These are phyloP conservation scores for Zosterops hypoxanthus DNA, from an alignment of 2,113 vertebrate species.

Conservation along the genomic window DNA sequence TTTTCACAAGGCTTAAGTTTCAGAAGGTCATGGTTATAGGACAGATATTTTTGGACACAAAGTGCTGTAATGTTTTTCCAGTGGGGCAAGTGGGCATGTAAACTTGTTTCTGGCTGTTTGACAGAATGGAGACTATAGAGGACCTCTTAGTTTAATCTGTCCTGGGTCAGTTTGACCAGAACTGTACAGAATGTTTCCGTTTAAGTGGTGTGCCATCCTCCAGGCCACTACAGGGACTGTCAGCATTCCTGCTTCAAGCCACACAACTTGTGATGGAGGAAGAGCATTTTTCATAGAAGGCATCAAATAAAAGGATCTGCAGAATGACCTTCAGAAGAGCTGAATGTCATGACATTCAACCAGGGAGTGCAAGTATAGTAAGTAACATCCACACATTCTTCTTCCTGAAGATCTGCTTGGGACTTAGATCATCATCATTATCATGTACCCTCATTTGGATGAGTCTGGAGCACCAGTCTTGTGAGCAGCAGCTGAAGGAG, in stretches of 20 bases:
- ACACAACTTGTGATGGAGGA: not conserved
- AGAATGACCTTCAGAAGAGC: not conserved
- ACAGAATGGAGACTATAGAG: not conserved
- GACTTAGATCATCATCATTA: too few species aligned
- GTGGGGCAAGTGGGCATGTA: not conserved
- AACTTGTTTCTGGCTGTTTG: not conserved
- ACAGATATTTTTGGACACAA: not conserved
- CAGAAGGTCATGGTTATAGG: not conserved
- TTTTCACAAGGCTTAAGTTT: not conserved
- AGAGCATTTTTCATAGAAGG: not conserved
- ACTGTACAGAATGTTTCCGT: not conserved
- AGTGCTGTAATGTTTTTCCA: not conserved
- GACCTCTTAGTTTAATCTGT: not conserved
- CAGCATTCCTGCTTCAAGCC: not conserved
- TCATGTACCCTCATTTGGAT: not conserved
- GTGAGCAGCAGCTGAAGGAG: not conserved
- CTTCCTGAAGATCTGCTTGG: not conserved
- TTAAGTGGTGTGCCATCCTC: not conserved
- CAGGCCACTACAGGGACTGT: not conserved
- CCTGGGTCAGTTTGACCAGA: not conserved
- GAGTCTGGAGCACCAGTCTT: not conserved
- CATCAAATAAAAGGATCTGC: not conserved
- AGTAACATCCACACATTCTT: not conserved
- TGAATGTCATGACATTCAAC: not conserved
- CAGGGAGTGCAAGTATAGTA: not conserved